phyloP scores from a whole-genome alignment of 2,797 vertebrate species.

The Pteropus rufus region DNA sequence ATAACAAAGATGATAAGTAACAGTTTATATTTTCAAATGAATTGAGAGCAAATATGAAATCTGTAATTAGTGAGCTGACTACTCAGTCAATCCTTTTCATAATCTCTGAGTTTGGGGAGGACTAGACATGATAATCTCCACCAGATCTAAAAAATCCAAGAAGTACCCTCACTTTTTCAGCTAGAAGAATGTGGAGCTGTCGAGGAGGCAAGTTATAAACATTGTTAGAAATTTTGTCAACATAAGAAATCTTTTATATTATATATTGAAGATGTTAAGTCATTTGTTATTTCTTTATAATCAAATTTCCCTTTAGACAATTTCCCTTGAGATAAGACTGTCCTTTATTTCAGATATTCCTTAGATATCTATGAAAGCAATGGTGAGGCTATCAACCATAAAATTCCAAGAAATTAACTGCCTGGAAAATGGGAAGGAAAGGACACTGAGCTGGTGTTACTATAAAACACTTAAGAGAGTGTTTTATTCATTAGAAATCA shows the following conservation, averaged over 20 bases:
- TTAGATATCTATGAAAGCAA: background rate
- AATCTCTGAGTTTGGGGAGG: background rate
- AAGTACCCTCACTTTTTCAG: background rate
- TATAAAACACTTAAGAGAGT: background rate
- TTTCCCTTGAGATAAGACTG: background rate
- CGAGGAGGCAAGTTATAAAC: background rate
- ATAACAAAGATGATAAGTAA: background rate
- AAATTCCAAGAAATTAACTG: conserved; percentile 2
- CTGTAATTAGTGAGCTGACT: background rate
- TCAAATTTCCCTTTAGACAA: conserved; percentile 11
- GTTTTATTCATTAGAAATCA: background rate
- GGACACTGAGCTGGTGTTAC: background rate
- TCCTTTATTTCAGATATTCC: background rate
- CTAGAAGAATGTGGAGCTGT: background rate
- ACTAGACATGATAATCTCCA: background rate
- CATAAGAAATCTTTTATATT: background rate
- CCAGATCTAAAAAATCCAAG: background rate
- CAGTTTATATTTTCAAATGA: background rate
- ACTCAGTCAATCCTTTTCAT: background rate
- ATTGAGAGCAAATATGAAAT: background rate
- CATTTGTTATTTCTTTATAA: background rate
- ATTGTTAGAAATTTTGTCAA: background rate
- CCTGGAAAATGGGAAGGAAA: background rate
- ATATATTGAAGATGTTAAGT: background rate
- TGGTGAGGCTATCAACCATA: background rate